Evolutionary conservation across 2,888 invertebrate species (phyloP), one percentile per base, ranked within the genome.

Genomic region (Abrostola triplasia): DNA sequence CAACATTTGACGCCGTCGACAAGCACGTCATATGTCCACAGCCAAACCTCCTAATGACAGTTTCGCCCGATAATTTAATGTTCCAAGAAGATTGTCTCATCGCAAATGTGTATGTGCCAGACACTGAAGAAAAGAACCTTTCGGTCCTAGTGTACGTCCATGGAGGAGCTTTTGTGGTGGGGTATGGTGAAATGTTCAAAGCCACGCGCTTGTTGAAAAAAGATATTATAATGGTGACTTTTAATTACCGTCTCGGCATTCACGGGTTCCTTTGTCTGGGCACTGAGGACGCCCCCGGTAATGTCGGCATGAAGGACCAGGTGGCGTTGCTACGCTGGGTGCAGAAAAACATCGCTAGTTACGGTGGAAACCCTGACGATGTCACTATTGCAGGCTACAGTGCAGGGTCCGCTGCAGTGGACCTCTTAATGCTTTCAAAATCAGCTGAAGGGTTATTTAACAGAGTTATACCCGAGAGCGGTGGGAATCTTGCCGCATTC

Each of bases 51-150:
- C 0, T 38, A 8, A 0, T 42, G 24, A 5, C 57, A 1, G 11
- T 8, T 10, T 35, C 44, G 13, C 38, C 48, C 11, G 11, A 37
- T 37, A 57, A 59, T 4, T 69, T 67, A 53, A 47, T 50, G 0
- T 64, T 72, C 59, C 69, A 81, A 44, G 90, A 92, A 61, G 85
- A 91, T 41, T 93, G 93, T 59, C 83, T 93, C 0, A 77, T 88
- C 36, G 82, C 89, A n/a, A 93, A 89, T 69, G 83, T 93, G 5
- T 92, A 85, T 58, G 88, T 90, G 1, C 90, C 91, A 0, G 84
- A 85, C 52, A 89, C 88, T 13, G 44, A 76, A 9, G 73, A 79
- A 36, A 70, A 62, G n/a, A 78, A 86, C 2, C 73, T 83, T 0
- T 80, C 86, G 0, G 86, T 88, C 0, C 55, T 84, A 4, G 85